Evolutionary conservation across 2,113 vertebrate genomes (phyloP), one percentile per base, ranked within the genome.

Genomic region (Malurus alboscapulatus): DNA sequence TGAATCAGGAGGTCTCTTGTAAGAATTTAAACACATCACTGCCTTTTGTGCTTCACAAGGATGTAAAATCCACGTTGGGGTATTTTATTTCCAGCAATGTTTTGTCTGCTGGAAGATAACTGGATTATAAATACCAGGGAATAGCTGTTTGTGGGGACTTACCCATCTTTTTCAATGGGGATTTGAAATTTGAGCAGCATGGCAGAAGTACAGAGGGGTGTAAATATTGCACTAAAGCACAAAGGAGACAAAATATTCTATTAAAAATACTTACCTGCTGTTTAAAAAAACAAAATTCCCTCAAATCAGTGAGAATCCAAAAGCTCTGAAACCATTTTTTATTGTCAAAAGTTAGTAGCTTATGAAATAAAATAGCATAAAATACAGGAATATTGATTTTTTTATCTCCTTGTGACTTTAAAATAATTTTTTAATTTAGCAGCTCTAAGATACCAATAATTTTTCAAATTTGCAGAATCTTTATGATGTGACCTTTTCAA

Each of bases 21-120:
- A 67, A 55, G n/a, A 42, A 17, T 74, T 84, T 16, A 54, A 91
- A 34, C 26, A 8, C 7, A 12, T 7, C 0, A 0, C 44, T 4
- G 6, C 2, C 2, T 40, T 47, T 40, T 61, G 12, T 53, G 26
- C 25, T 83, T 50, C 9, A 47, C 26, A 12, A 18, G 45, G 40
- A 11, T 21, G 17, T 17, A 73, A 61, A 73, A 36, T 76, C 5
- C 32, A 7, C 3, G 83, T 57, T 62, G 17, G 65, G 22, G 3
- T 44, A 12, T 20, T 83, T 6, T 50, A 30, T 69, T 75, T 81
- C 12, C 50, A 86, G 67, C 15, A 3, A 3, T 61, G 29, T 34
- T 90, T 83, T 76, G 22, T 65, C 63, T 90, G 1, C 34, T 44
- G 53, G 68, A 90, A 45, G 79, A 20, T 32, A 69, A 29, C 7